phyloP scores from a whole-genome alignment of 2,888 invertebrate species.

The Germaria angustata region DNA sequence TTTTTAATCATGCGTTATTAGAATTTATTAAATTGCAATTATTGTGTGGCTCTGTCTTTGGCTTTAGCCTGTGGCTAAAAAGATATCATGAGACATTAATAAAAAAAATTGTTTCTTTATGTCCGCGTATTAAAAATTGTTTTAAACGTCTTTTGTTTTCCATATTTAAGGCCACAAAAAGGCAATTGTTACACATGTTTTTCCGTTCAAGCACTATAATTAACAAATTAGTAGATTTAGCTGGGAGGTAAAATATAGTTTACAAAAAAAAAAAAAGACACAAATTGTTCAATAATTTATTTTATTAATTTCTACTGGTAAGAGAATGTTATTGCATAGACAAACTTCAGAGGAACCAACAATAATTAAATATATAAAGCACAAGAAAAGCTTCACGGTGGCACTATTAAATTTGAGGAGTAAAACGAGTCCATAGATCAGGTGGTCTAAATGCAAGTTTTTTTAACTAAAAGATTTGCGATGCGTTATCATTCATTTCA shows the following conservation, averaged over 20 bases:
- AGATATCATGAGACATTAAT: conserved; percentile 15
- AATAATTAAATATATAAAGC: too few species aligned
- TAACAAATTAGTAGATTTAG: conserved; percentile 65
- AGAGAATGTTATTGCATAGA: background rate
- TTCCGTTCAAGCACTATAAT: conserved; percentile 59
- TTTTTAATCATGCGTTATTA: conserved; percentile 57
- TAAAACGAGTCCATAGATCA: too few species aligned
- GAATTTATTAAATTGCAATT: conserved; percentile 61
- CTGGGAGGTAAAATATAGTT: conserved; percentile 47
- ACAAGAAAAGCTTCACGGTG: too few species aligned
- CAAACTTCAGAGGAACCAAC: too few species aligned
- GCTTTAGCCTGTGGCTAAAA: conserved; percentile 27
- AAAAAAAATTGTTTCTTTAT: conserved; percentile 22
- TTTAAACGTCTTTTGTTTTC: conserved; percentile 43
- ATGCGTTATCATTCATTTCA: too few species aligned
- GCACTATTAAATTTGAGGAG: too few species aligned
- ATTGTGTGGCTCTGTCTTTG: conserved; percentile 2
- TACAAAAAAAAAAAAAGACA: background rate
- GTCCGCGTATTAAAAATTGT: conserved; percentile 37
- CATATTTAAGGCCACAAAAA: conserved; percentile 26
- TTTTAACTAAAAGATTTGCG: too few species aligned
- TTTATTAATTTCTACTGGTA: background rate
- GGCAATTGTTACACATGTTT: conserved; percentile 62
- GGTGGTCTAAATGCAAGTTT: too few species aligned
- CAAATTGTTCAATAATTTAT: conserved; percentile 16